A percentile compares a stretch with the other conserved stretches of the same genome.
Conservation (phyloP, 92 coral and sea anemone genomes). For the Palythoa grandiflora region DNA sequence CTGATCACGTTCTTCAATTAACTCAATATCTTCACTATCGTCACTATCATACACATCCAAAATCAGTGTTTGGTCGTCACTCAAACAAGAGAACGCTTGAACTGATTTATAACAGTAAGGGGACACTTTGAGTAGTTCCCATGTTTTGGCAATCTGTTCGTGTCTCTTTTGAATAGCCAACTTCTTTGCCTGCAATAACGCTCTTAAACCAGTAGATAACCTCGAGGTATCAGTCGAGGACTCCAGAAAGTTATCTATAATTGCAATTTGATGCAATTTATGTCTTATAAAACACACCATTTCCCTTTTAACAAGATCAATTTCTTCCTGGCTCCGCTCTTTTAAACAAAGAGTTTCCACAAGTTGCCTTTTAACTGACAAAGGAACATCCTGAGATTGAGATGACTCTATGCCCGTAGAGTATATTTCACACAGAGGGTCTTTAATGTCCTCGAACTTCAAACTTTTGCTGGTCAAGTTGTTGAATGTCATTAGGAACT, state of each 20-base stretch:
- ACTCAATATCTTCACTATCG: neutral
- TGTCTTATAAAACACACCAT: constrained; percentile 40
- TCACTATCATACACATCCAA: neutral
- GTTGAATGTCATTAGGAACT: constrained; percentile 40
- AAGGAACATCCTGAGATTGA: constrained; percentile 45
- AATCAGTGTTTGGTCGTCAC: constrained; percentile 6
- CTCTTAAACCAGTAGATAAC: constrained; percentile 16
- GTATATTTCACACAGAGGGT: constrained; percentile 48
- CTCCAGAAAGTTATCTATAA: constrained; percentile 19
- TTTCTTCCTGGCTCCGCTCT: constrained; percentile 66
- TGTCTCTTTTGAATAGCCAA: constrained; percentile 13
- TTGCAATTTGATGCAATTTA: neutral
- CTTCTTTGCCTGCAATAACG: neutral
- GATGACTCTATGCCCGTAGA: neutral
- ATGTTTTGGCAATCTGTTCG: neutral
- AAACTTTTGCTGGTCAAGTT: constrained; percentile 3
- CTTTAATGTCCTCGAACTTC: constrained; percentile 58
- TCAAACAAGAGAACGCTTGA: constrained; percentile 9
- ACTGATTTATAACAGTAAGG: constrained; percentile 12
- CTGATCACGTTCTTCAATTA: neutral
- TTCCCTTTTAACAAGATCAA: constrained; percentile 54
- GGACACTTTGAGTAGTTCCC: constrained; percentile 18
- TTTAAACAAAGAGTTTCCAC: constrained; percentile 49
- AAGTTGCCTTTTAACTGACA: constrained; percentile 52
- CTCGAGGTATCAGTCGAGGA: constrained; percentile 11